Evolutionary conservation across 2,888 invertebrate species (phyloP).

Genomic region (Tuta absoluta): DNA sequence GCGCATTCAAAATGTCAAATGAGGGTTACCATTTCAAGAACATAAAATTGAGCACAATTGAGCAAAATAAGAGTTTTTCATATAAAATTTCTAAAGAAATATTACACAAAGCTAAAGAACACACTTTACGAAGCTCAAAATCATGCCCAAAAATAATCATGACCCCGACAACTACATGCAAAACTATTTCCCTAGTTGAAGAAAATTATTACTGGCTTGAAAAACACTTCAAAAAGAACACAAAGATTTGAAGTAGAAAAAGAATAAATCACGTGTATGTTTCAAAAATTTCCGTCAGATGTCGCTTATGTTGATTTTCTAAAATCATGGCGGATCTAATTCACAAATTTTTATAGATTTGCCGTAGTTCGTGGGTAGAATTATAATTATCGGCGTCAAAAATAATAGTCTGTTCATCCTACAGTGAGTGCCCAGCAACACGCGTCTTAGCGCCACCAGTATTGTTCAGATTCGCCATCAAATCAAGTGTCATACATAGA

Average conservation of each 20-base stretch:
- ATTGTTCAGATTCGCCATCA: constrained; percentile 50
- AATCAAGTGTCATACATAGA: constrained; percentile 52
- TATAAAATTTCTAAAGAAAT: too few relatives aligned
- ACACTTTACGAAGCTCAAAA: too few relatives aligned
- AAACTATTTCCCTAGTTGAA: background rate
- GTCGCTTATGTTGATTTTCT: constrained; percentile 68
- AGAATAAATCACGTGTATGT: constrained; percentile 73
- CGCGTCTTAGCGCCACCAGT: constrained; percentile 53
- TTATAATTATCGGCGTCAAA: constrained; percentile 68
- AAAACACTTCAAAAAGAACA: constrained; percentile 50
- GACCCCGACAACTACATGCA: background rate
- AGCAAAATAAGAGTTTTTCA: background rate
- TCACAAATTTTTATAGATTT: constrained; percentile 71
- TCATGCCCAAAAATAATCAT: too few relatives aligned
- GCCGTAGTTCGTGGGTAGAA: constrained; percentile 76
- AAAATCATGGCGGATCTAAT: constrained; percentile 79
- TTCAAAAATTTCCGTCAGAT: constrained; percentile 63
- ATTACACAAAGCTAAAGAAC: background rate
- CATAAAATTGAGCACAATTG: background rate
- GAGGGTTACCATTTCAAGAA: background rate
- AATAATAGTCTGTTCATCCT: constrained; percentile 58
- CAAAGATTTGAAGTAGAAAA: constrained; percentile 59
- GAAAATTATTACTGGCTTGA: constrained; percentile 52
- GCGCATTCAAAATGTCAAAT: constrained; percentile 4
- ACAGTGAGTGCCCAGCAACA: constrained; percentile 63